Evolutionary conservation across 2,113 vertebrate species (phyloP), one percentile per base, ranked within the genome.

Genomic region (Myocastor coypus): DNA sequence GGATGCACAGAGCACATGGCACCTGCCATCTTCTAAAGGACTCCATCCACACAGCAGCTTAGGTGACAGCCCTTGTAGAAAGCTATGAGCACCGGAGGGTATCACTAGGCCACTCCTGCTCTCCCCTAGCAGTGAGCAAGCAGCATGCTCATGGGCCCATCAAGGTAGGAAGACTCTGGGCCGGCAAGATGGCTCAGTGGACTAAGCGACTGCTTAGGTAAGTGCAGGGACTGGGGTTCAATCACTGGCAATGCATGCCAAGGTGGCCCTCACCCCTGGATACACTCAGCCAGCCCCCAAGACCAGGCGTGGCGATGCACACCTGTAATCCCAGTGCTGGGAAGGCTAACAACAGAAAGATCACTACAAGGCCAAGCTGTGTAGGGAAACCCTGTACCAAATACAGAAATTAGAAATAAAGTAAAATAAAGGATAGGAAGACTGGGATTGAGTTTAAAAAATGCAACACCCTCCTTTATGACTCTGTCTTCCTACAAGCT

Each of bases 401-500:
- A 57, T 19, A 57, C 2, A 19, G 5, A 57, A 57, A 57, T 57
- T 57, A 57, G 19, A 57, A 57, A 57, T 57, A 57, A 55, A 55
- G 14, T 55, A 55, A 57, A 57, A 57, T 57, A 57, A 57, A 57
- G 55, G 55, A 57, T 57, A 57, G 55, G 55, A 68, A 34, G 69
- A 13, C 42, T 59, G 24, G 7, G 46, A 28, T 1, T 46, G 59
- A 42, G 63, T n/a, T 59, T 59, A 66, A 73, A 84, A 89, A 92
- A 5, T 6, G 11, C 34, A 80, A 55, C 77, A 80, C 50, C n/a
- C 24, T 30, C 7, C 46, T 92, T 68, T 61, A 86, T 50, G 20
- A 30, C 66, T 46, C 42, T 22, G 89, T 97, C 77, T 91, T 92
- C 83, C 92, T 92, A 88, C 73, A 26, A 91, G 94, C 91, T 91